phyloP scores from a whole-genome alignment of 2,113 vertebrate species.

The Anhinga anhinga region DNA sequence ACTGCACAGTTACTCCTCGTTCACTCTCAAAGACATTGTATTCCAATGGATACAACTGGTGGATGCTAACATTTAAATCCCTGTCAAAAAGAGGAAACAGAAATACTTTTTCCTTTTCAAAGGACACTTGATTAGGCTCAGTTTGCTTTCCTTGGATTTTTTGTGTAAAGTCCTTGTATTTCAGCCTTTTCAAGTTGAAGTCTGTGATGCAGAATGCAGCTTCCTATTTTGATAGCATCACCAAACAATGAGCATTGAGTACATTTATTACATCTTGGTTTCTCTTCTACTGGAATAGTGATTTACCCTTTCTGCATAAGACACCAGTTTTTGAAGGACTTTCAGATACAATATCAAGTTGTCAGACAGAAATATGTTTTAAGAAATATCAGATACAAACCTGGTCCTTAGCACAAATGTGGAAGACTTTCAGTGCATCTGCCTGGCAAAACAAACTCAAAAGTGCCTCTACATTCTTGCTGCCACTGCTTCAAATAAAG shows the following conservation, averaged over 20 bases:
- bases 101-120: not conserved
- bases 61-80: not conserved
- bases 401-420: not conserved
- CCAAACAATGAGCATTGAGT: not conserved
- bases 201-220: not conserved
- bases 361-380: not conserved
- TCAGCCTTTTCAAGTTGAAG: not conserved
- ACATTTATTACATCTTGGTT: not conserved
- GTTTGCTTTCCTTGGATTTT: not conserved
- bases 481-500: not conserved
- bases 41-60: too few relatives aligned
- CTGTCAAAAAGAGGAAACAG: not conserved
- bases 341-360: not conserved
- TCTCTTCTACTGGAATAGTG: not conserved
- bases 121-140: not conserved
- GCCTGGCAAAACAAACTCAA: not conserved
- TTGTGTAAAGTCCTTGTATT: not conserved
- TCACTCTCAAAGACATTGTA: not conserved
- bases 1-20: not conserved
- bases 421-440: not conserved
- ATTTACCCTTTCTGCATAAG: not conserved
- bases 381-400: not conserved
- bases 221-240: not conserved
- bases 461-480: not conserved
- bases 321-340: not conserved